Base-by-base conservation (phyloP, 1,140 invertebrate species). In the Hirudo medicinalis region DNA sequence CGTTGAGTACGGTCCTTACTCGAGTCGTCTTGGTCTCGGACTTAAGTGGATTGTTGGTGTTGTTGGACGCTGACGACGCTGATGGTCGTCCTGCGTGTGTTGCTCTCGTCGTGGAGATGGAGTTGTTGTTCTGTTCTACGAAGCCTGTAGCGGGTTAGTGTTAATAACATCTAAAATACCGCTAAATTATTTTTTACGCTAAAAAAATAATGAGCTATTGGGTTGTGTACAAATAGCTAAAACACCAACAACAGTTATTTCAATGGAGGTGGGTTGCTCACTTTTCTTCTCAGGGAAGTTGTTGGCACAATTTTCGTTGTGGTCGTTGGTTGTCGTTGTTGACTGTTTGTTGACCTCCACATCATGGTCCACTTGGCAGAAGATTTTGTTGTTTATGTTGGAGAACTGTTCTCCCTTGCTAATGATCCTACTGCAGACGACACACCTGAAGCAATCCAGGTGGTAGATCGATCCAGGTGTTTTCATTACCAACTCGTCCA, bases 401-500 rank as follows among this genome's bases (percentile, higher is more conserved):
- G 57, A 63, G 57, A 25, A 63, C 22, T 63, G 22, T n/a, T 63
- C 57, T 25, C 57, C 57, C 13, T 63, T 63, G 11, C 22, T 11
- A 6, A 63, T 63, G 22, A 63, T 15, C 22, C 57, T 3, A 20
- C 57, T 63, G 29, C 57, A 63, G 11, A 63, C 57, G 57, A 63
- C 57, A n/a, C 57, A 63, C 29, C 57, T 63, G 85, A 99, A 98
- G 83, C 95, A 99, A 80, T 97, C 91, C 79, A 96, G 90, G 85
- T 99, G 95, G 84, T 95, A 98, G 78, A 97, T 94, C 83, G 95
- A 94, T 84, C 88, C 91, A 78, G 92, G 90, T 67, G 94, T 94
- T 72, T 93, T 86, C 94, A 98, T 97, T 79, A 98, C 94, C 82
- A 95, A 92, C 83, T 98, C 94, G 82, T 90, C 94, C 85, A 93